Evolutionary conservation across 2,888 invertebrate genomes (phyloP).

Genomic region (Cheilosia soror): DNA sequence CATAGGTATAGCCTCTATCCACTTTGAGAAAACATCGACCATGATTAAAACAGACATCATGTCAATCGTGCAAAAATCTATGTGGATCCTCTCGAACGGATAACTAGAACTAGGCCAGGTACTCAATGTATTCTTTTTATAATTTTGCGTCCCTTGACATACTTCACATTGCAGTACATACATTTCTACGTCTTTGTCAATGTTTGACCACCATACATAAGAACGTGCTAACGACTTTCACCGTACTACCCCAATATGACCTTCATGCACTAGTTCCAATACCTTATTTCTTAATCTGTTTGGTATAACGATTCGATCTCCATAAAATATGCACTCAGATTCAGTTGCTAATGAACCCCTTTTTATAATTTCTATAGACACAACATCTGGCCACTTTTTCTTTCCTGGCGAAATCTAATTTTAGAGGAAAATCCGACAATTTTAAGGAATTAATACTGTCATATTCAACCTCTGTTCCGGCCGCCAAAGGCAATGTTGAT

Average conservation of each 20-base stretch:
- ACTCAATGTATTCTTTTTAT: too few species aligned
- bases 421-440: constrained; percentile 46
- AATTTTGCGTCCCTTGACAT: constrained; percentile 33
- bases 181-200: constrained; percentile 77
- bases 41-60: not conserved
- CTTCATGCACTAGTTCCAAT: constrained; percentile 71
- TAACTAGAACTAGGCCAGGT: not conserved
- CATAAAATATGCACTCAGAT: constrained; percentile 55
- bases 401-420: constrained; percentile 36
- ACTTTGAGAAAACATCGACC: too few species aligned
- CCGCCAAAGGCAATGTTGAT: constrained; percentile 62
- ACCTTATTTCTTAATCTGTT: constrained; percentile 49
- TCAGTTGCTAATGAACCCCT: constrained; percentile 50
- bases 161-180: constrained; percentile 71
- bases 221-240: constrained; percentile 78
- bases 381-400: not conserved
- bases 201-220: constrained; percentile 78
- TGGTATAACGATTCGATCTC: constrained; percentile 71
- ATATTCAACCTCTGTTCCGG: constrained; percentile 22
- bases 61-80: constrained; percentile 59
- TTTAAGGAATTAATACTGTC: constrained; percentile 62
- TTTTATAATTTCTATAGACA: constrained; percentile 8
- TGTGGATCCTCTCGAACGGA: constrained; percentile 71
- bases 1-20: too few species aligned
- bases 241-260: constrained; percentile 78